Evolutionary conservation across 2,888 invertebrate genomes (phyloP).

Genomic region (Himalopsyche tibetana): DNA sequence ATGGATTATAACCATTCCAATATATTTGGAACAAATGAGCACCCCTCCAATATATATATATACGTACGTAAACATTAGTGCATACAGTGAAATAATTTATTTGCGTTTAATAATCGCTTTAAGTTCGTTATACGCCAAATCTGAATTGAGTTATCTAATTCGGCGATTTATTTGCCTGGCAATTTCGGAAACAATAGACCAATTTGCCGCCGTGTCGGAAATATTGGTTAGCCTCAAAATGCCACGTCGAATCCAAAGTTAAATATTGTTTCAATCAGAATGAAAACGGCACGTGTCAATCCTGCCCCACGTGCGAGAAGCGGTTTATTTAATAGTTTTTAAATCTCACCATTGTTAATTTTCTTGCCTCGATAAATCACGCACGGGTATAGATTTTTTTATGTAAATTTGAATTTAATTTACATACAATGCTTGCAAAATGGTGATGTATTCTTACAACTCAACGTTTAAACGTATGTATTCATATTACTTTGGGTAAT

Average conservation of each 20-base stretch:
- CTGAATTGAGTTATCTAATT: too few relatives aligned
- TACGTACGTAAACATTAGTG: too few relatives aligned
- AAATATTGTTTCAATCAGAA: constrained; percentile 56
- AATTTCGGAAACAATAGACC: constrained; percentile 16
- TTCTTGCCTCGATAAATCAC: constrained; percentile 23
- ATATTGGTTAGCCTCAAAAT: constrained; percentile 16
- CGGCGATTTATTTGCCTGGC: background rate
- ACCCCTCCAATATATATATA: too few relatives aligned
- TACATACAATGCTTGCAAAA: background rate
- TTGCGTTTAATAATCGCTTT: too few relatives aligned
- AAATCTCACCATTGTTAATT: constrained; percentile 41
- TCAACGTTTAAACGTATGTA: too few relatives aligned
- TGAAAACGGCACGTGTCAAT: constrained; percentile 57
- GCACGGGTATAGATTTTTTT: constrained; percentile 6
- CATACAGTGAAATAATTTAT: too few relatives aligned
- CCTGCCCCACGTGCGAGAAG: constrained; percentile 43
- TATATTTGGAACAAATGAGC: too few relatives aligned
- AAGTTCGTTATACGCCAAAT: too few relatives aligned
- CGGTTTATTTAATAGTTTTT: constrained; percentile 41
- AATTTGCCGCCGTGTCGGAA: background rate
- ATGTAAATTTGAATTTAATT: constrained; percentile 6
- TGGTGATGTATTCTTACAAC: background rate
- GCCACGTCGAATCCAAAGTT: constrained; percentile 27
- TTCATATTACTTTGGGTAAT: too few relatives aligned
- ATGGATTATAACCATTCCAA: too few relatives aligned